These are phyloP conservation scores for Myrmecophaga tridactyla DNA, from an alignment of 2,113 vertebrate species.

Conservation along the genomic window DNA sequence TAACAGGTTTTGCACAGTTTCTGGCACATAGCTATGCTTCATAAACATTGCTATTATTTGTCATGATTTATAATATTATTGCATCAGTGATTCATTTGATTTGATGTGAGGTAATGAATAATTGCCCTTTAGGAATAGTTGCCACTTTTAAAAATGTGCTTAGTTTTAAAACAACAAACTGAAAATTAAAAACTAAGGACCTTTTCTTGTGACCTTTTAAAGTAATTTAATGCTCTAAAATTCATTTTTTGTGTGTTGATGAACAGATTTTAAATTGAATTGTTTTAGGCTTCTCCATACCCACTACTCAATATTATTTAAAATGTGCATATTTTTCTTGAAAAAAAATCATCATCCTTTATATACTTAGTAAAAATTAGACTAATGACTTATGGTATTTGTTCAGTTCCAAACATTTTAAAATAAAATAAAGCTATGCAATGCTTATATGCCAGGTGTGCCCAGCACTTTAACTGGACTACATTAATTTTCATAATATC, in stretches of 20 bases:
- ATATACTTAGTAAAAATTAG: not conserved
- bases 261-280: not conserved
- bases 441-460: not conserved
- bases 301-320: not conserved
- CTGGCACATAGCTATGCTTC: fast-evolving
- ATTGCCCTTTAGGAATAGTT: not conserved
- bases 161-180: not conserved
- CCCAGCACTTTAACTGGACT: not conserved
- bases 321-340: not conserved
- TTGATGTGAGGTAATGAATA: not conserved
- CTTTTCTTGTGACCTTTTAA: not conserved
- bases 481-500: too few relatives aligned
- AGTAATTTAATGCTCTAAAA: not conserved
- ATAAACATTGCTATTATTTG: not conserved
- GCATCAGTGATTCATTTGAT: not conserved
- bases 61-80: not conserved
- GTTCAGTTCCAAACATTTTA: not conserved
- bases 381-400: not conserved
- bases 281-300: not conserved
- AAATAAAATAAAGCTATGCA: not conserved
- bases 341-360: not conserved
- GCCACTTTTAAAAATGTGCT: not conserved
- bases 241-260: not conserved
- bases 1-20: not conserved
- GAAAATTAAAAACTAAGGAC: not conserved